Percentiles rank a stretch among this genome's conserved stretches.
These are phyloP conservation scores for Heliocidaris erythrogramma DNA, from an alignment of 35 echinoderm and acorn worm species.

Conservation along the genomic window DNA sequence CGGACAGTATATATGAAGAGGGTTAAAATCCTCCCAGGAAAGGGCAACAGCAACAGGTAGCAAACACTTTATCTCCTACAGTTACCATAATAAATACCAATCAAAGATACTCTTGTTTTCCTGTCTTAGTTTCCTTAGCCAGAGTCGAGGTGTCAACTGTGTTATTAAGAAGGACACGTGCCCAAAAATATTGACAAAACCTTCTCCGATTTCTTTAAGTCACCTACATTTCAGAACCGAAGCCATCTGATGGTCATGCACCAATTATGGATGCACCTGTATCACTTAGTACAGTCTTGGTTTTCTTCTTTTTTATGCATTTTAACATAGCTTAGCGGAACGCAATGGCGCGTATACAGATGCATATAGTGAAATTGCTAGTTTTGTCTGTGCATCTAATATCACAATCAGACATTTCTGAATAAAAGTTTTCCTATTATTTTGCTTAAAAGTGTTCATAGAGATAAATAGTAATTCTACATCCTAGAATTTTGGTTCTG, in stretches of 20 bases:
- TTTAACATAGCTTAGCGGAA: no score
- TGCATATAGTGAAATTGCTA: no score
- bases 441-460: no score
- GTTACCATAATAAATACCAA: slow-evolving; percentile 12
- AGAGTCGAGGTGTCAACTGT: neutral
- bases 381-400: no score
- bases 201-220: neutral
- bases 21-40: neutral
- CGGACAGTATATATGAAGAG: neutral
- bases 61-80: neutral
- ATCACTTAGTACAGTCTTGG: neutral
- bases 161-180: slow-evolving; percentile 1
- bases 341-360: no score
- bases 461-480: no score
- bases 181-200: neutral
- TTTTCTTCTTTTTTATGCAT: no score
- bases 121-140: neutral
- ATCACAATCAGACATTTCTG: no score
- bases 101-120: neutral
- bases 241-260: neutral
- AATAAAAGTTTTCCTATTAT: no score
- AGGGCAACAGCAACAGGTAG: neutral
- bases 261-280: neutral
- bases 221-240: neutral
- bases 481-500: no score